Evolutionary conservation across 2,113 vertebrate species (phyloP), one percentile per base, ranked within the genome.

Genomic region (Myiopsitta monachus): DNA sequence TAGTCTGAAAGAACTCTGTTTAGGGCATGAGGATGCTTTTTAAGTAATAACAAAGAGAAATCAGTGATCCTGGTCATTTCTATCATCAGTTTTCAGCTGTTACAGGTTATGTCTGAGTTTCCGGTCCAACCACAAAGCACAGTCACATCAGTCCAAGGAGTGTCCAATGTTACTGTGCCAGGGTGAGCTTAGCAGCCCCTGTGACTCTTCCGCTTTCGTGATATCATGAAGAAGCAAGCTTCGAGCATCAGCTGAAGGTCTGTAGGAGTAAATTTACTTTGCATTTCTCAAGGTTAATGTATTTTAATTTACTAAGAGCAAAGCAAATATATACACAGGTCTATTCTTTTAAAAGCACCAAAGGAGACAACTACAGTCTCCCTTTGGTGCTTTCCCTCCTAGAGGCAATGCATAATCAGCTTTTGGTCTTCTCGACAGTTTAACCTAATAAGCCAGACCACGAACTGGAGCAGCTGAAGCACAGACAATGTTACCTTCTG

Each of bases 371-470:
- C 49, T 55, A 6, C 4, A 86, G 70, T 51, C 68, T 75, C 55
- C 59, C 64, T 92, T 63, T 59, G 91, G 73, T 92, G 61, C 86
- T 94, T 91, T 93, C 73, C 80, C 72, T 88, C 73, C 94, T 87
- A 75, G 23, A 84, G 95, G 94, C 16, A 41, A 91, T 19, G 51
- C 39, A 23, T 18, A 28, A 91, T 55, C 39, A 52, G 27, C 41
- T 91, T 87, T 15, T 72, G 69, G 88, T 81, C 86, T 8, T 92
- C 64, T 51, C 80, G 75, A 36, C 70, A 44, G 41, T 27, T 64
- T 62, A 16, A 74, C 31, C 52, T n/a, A 64, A 36, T 31, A 83
- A 85, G 33, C n/a, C 95, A 95, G 94, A 91, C 75, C 49, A 3
- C 31, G 92, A 93, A 77, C 46, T 14, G 57, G 49, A 89, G 91